Evolutionary conservation across 2,888 invertebrate species (phyloP).

Genomic region (Lamellibrachia satsuma): DNA sequence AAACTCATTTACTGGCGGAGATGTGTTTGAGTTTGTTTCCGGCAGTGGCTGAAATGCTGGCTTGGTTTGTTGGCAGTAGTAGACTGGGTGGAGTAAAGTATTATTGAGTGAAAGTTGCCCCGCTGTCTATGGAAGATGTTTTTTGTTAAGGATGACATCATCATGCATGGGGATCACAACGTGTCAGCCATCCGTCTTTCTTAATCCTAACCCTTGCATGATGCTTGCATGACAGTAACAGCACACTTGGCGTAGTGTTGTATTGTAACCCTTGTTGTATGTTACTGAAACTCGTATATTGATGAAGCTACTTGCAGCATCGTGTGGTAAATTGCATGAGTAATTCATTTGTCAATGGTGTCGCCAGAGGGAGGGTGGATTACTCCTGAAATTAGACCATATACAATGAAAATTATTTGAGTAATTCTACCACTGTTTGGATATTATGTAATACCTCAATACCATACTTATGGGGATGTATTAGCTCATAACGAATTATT

Average conservation of each 20-base stretch:
- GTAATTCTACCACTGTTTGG: background rate
- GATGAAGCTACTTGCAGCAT: background rate
- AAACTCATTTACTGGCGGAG: background rate
- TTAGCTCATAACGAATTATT: no score
- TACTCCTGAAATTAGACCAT: background rate
- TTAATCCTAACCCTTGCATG: background rate
- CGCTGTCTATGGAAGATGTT: background rate
- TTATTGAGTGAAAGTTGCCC: background rate
- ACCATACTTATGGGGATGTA: no score
- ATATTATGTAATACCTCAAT: background rate
- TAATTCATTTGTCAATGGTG: background rate
- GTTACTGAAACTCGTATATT: background rate
- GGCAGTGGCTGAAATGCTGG: background rate
- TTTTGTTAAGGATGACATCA: background rate
- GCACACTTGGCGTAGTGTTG: background rate
- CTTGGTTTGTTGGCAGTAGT: slow-evolving; percentile 6
- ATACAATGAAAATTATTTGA: background rate
- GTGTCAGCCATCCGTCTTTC: background rate
- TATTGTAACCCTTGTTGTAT: background rate
- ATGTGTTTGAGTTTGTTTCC: background rate
- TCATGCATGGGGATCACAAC: slow-evolving; percentile 5
- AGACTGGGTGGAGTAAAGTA: background rate
- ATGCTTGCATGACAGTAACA: background rate
- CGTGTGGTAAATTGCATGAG: background rate
- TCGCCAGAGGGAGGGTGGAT: background rate